Evolutionary conservation across 2,888 invertebrate species (phyloP), one percentile per base, ranked within the genome.

Genomic region (Muschampia plurimacula): DNA sequence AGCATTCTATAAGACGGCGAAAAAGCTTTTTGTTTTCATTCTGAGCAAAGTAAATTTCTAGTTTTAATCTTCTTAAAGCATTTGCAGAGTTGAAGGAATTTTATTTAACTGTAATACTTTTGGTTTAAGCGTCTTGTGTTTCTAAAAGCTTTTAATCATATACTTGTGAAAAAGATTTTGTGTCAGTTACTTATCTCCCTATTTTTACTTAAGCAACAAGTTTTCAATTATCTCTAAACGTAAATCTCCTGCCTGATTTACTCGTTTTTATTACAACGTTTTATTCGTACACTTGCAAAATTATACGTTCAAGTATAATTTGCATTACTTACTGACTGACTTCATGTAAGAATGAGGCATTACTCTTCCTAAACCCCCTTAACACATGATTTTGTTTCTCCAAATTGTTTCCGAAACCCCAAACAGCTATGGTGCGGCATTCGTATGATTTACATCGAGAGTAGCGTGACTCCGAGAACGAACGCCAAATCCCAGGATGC

Each of bases 381-480:
- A 67, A 44, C 60, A 72, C 72, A 72, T 72, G 67, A 72, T 72
- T 67, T 72, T 71, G 66, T 72, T 72, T 72, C 52, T 62, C 55
- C 67, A 67, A 72, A 72, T 72, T 72, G 67, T 72, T 72, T 72
- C 72, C 67, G 67, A 67, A 72, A 67, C 72, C 72, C 72, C 72
- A 63, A 72, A 67, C 67, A 55, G 60, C 52, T 63, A 62, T 28
- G 28, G 69, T 55, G 74, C 68, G 75, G 78, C 77, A 81, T 82
- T 85, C 81, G 80, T 85, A 89, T 90, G 89, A 90, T 89, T 89
- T 89, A 88, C 86, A 81, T 81, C 79, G 83, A 78, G 78, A 82
- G 81, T 88, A 82, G 87, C 89, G 89, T 89, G 89, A 87, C 89
- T 89, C 77, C 82, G 82, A 82, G 83, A 84, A 84, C 84, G 84